phyloP scores from a whole-genome alignment of 92 coral and sea anemone species.

The Pocillopora meandrina region DNA sequence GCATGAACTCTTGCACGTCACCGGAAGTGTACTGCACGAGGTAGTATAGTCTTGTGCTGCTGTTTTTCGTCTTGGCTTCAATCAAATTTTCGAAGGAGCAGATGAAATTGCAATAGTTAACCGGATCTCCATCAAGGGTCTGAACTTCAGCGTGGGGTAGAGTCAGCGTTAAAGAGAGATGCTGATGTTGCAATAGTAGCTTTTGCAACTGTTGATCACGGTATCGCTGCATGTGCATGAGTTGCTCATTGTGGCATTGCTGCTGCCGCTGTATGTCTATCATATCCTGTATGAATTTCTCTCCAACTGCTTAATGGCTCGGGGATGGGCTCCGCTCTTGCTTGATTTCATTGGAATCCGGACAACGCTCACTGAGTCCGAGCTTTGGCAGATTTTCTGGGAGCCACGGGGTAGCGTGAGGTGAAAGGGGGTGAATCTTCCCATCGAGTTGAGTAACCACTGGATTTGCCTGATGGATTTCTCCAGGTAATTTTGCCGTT shows the following conservation, averaged over 20 bases:
- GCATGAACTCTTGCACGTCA: background rate
- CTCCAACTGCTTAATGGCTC: constrained; percentile 26
- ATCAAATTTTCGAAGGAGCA: background rate
- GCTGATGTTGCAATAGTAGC: constrained; percentile 31
- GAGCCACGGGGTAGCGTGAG: constrained; percentile 7
- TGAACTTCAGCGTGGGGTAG: background rate
- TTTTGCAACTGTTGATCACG: constrained; percentile 30
- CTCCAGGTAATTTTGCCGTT: background rate
- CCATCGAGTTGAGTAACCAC: background rate
- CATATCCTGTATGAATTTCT: constrained; percentile 28
- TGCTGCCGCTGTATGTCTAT: constrained; percentile 28
- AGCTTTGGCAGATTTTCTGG: constrained; percentile 2
- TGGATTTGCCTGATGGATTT: background rate
- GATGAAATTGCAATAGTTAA: constrained; percentile 4
- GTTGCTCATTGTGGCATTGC: constrained; percentile 20
- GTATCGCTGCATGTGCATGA: background rate
- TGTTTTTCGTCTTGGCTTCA: too few relatives aligned
- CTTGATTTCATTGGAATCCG: background rate
- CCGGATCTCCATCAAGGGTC: constrained; percentile 1
- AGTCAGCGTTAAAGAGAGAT: background rate
- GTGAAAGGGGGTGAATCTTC: constrained; percentile 3
- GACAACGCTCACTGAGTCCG: background rate
- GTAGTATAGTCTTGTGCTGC: too few relatives aligned
- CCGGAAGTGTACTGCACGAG: too few relatives aligned
- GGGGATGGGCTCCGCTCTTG: constrained; percentile 33